Evolutionary conservation across 1,140 invertebrate species (phyloP).

Genomic region (Meloidogyne floridensis): DNA sequence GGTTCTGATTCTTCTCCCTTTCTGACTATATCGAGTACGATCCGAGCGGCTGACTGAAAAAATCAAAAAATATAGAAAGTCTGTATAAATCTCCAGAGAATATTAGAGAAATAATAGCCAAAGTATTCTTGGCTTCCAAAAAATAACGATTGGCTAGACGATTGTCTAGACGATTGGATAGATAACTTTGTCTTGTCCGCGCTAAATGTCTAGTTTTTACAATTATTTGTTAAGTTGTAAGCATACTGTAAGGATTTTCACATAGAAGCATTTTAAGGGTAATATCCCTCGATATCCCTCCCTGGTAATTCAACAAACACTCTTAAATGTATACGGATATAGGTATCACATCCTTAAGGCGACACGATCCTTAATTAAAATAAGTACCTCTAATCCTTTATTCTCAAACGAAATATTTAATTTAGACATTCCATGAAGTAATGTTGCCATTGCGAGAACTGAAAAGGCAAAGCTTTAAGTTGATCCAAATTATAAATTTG

Average conservation of each 20-base stretch:
- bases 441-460: constrained; percentile 50
- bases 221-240: no score
- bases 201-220: no score
- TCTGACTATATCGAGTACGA: constrained; percentile 60
- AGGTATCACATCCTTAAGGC: no score
- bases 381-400: constrained; percentile 38
- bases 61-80: background rate
- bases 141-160: no score
- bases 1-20: constrained; percentile 62
- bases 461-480: background rate
- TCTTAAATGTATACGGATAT: no score
- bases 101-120: background rate
- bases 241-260: no score
- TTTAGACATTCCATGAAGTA: constrained; percentile 49
- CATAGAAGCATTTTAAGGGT: no score
- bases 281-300: no score
- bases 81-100: background rate
- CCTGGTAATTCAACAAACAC: no score
- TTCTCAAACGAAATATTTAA: constrained; percentile 52
- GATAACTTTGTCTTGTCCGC: no score
- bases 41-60: constrained; percentile 45
- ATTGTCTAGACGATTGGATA: no score
- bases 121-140: background rate
- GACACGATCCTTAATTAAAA: background rate
- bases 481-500: background rate